These are phyloP conservation scores for Acrobasis suavella DNA, from an alignment of 2,888 invertebrate genomes.

Conservation along the genomic window DNA sequence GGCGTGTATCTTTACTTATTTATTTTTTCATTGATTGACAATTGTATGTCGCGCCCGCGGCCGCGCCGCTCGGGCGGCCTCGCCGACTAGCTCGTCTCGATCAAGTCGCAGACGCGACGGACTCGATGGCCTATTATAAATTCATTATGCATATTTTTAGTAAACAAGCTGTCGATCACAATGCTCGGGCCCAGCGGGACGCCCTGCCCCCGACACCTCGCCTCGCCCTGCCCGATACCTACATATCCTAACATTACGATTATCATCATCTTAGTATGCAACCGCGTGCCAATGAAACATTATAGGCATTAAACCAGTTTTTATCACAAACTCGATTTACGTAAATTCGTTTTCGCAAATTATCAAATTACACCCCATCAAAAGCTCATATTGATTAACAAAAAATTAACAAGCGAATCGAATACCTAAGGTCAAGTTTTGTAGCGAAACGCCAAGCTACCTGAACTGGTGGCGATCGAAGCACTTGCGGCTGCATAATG, in stretches of 20 bases:
- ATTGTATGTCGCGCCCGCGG: constrained; percentile 22
- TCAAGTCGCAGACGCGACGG: constrained; percentile 51
- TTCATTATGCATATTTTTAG: constrained; percentile 83
- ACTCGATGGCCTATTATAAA: constrained; percentile 73
- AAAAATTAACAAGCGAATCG: constrained; percentile 73
- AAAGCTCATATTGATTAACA: constrained; percentile 71
- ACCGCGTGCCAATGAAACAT: constrained; percentile 40
- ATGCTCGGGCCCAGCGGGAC: constrained; percentile 72
- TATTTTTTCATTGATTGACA: constrained; percentile 17
- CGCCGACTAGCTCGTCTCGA: constrained; percentile 37
- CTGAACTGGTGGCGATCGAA: constrained; percentile 70
- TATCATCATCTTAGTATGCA: constrained; percentile 52
- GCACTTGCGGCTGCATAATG: constrained; percentile 74
- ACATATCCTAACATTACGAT: constrained; percentile 60
- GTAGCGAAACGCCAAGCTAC: constrained; percentile 70
- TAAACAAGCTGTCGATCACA: constrained; percentile 83
- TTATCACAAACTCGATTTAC: constrained; percentile 53
- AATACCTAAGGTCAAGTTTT: constrained; percentile 78
- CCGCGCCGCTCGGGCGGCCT: neutral
- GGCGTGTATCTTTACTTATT: neutral
- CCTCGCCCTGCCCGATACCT: constrained; percentile 57
- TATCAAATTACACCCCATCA: constrained; percentile 75
- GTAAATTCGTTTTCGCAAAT: constrained; percentile 67
- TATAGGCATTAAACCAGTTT: constrained; percentile 59
- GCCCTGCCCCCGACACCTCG: constrained; percentile 70